Evolutionary conservation across 2,888 invertebrate genomes (phyloP).

Genomic region (Synergus itoensis): DNA sequence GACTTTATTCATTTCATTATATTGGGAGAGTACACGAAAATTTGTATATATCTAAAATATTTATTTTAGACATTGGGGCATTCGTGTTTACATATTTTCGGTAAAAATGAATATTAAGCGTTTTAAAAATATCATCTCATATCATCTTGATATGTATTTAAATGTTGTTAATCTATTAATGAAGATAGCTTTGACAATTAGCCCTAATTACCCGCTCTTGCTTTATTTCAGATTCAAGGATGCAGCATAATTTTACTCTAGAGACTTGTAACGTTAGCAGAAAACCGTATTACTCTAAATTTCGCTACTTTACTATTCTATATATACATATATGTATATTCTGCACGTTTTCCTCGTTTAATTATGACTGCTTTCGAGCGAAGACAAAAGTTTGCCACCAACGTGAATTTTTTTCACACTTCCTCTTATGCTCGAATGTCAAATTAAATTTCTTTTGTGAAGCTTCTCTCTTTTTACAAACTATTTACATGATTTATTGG

Average conservation of each 20-base stretch:
- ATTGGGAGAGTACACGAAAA: background rate
- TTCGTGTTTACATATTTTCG: no score
- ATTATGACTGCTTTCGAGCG: slow-evolving; percentile 24
- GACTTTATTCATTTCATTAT: background rate
- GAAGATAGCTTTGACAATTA: no score
- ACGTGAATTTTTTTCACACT: slow-evolving; percentile 36
- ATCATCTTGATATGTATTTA: no score
- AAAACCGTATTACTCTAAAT: slow-evolving; percentile 2
- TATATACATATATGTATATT: background rate
- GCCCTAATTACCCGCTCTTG: background rate
- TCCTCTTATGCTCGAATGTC: slow-evolving; percentile 28
- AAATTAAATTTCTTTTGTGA: slow-evolving; percentile 32
- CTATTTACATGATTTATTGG: background rate
- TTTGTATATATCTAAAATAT: background rate
- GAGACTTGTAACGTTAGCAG: slow-evolving; percentile 33
- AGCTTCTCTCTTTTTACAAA: slow-evolving; percentile 2
- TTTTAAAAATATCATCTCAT: no score
- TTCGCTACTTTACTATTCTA: slow-evolving; percentile 2
- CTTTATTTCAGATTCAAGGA: background rate
- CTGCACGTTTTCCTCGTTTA: background rate
- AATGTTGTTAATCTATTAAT: no score
- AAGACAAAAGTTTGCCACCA: slow-evolving; percentile 14
- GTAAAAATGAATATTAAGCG: no score
- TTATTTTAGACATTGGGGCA: no score
- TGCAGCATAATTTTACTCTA: background rate